These are phyloP conservation scores for Monomorium pharaonis DNA, from an alignment of 1,140 invertebrate genomes.

Conservation along the genomic window DNA sequence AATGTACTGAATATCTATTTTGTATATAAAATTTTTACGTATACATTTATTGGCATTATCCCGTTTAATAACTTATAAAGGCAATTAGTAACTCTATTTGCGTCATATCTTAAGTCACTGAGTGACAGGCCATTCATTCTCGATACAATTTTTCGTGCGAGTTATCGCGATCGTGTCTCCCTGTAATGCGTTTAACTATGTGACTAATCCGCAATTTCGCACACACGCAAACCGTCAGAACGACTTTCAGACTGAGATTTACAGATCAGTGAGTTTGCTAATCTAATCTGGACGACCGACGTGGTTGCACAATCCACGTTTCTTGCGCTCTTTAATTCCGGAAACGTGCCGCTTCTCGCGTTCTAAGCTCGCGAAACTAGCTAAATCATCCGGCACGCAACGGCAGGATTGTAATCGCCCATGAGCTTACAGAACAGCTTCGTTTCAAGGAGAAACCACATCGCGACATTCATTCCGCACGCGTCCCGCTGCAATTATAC, in stretches of 20 bases:
- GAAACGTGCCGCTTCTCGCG: constrained; percentile 15
- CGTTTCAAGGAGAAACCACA: constrained; percentile 13
- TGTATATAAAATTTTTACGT: background rate
- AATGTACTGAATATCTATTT: background rate
- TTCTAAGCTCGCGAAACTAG: constrained; percentile 16
- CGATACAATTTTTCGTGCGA: constrained; percentile 14
- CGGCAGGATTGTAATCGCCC: background rate
- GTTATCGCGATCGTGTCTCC: constrained; percentile 19
- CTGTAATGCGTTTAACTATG: background rate
- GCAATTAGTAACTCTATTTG: constrained; percentile 7
- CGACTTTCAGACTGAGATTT: constrained; percentile 48
- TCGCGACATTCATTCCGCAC: background rate
- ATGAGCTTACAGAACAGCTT: background rate
- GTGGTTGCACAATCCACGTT: constrained; percentile 25
- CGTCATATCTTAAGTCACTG: constrained; percentile 11
- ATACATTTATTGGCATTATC: background rate
- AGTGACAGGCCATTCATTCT: constrained; percentile 8
- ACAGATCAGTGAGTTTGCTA: constrained; percentile 50
- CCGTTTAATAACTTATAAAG: background rate
- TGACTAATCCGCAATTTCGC: constrained; percentile 31
- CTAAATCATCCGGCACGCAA: background rate
- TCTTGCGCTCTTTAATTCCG: constrained; percentile 31
- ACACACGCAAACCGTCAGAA: background rate
- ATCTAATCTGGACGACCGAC: background rate
- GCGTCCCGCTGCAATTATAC: constrained; percentile 1